Evolutionary conservation across 2,888 invertebrate species (phyloP).

Genomic region (Mechanitis mazaeus): DNA sequence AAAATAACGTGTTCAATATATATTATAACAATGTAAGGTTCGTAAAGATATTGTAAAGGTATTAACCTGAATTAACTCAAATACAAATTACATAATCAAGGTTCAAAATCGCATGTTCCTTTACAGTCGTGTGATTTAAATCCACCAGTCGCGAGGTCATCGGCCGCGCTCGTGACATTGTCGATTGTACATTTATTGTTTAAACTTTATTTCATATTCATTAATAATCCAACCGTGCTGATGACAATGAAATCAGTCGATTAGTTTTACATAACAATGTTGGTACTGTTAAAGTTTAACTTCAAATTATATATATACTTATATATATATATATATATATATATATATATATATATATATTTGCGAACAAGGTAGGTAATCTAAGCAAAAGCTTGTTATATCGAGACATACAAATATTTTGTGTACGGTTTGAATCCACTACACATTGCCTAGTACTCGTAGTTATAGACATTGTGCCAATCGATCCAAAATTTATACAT

Average conservation of each 20-base stretch:
- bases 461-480: too few species aligned
- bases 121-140: slow-evolving; percentile 11
- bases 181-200: slow-evolving; percentile 9
- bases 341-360: too few species aligned
- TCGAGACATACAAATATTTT: too few species aligned
- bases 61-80: slow-evolving; percentile 7
- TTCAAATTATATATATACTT: too few species aligned
- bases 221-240: too few species aligned
- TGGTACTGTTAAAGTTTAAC: neutral
- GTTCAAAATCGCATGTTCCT: slow-evolving; percentile 15
- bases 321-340: too few species aligned
- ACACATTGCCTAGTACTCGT: too few species aligned
- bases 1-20: neutral
- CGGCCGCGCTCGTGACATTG: slow-evolving; percentile 24
- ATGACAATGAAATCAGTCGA: neutral
- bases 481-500: too few species aligned
- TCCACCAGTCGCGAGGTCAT: neutral
- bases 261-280: slow-evolving; percentile 2
- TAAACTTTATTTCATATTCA: too few species aligned
- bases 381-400: too few species aligned
- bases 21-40: slow-evolving; percentile 3
- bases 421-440: too few species aligned
- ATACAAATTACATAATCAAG: slow-evolving; percentile 21
- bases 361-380: too few species aligned
- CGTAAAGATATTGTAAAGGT: slow-evolving; percentile 7